Evolutionary conservation across 2,113 vertebrate genomes (phyloP), one percentile per base, ranked within the genome.

Genomic region (Cryptotis parvus): DNA sequence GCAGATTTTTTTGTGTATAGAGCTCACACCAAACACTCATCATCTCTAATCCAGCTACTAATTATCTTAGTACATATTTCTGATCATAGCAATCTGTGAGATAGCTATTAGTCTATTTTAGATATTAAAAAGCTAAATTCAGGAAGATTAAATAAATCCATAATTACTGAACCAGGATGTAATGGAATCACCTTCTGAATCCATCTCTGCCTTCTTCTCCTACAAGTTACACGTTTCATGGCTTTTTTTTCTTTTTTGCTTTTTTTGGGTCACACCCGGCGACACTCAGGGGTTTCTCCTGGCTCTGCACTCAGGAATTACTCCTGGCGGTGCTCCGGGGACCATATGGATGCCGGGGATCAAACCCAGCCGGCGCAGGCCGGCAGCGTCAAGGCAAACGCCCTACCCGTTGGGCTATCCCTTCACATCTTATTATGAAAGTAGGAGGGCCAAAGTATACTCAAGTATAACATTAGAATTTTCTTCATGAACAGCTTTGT

Each of bases 121-220:
- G 33, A 87, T 26, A 39, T 85, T 94, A 94, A 87, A 76, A 90
- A 85, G 68, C 35, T 85, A 66, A 77, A 91, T 93, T 95, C 58
- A 58, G 66, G 89, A 61, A 91, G 43, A 6, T 39, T 77, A 83
- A 87, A 2, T 55, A 61, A 94, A 16, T 41, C 33, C 31, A 15
- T 33, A 41, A 75, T 76, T 35, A 88, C 58, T 88, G n/a, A 82
- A 9, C 61, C 75, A 90, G 22, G 22, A 86, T 78, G 84, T 82
- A 20, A 15, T 79, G 8, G 12, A 87, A 37, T 29, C 75, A 15
- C 27, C 5, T 52, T 80, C 83, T 91, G 75, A 85, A 52, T 93
- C 66, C 27, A 45, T 27, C 12, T 72, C 61, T 90, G 70, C 27
- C 9, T 79, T 85, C 52, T 1, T 35, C 27, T 86, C 43, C 45